A percentile compares a stretch with the other conserved stretches of the same genome.
Evolutionary conservation across 2,797 vertebrate species (phyloP).

Genomic region (Erethizon dorsatum): DNA sequence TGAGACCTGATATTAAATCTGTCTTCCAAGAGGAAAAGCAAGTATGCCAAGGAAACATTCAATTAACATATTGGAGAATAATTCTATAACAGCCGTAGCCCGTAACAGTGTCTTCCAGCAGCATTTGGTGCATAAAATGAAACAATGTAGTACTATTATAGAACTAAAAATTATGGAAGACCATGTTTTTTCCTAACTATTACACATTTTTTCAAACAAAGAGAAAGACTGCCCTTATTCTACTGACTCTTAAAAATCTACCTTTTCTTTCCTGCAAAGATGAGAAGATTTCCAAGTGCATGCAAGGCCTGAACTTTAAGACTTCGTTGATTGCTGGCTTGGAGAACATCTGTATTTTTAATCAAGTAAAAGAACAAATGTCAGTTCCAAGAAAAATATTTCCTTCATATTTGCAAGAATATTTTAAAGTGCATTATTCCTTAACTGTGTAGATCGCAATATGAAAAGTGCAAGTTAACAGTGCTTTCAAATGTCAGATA

Average conservation of each 20-base stretch:
- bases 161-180: constrained; percentile 20
- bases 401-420: constrained; percentile 69
- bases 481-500: constrained; percentile 52
- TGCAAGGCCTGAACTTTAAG: constrained; percentile 94
- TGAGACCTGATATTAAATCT: constrained; percentile 61
- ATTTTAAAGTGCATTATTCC: constrained; percentile 62
- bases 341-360: constrained; percentile 92
- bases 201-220: constrained; percentile 31
- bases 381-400: constrained; percentile 72
- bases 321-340: constrained; percentile 90
- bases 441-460: constrained; percentile 43
- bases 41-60: neutral
- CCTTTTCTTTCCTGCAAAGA: constrained; percentile 93
- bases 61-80: constrained; percentile 3
- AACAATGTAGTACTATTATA: neutral
- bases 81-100: neutral
- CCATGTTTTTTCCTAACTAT: neutral
- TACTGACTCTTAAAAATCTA: constrained; percentile 81
- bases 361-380: constrained; percentile 78
- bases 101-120: neutral
- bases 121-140: constrained; percentile 14
- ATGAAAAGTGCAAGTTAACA: constrained; percentile 61
- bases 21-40: constrained; percentile 52
- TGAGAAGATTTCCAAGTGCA: constrained; percentile 95
- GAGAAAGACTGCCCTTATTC: neutral